Evolutionary conservation across 2,888 invertebrate genomes (phyloP).

Genomic region (Hydrotaea cyrtoneurina): DNA sequence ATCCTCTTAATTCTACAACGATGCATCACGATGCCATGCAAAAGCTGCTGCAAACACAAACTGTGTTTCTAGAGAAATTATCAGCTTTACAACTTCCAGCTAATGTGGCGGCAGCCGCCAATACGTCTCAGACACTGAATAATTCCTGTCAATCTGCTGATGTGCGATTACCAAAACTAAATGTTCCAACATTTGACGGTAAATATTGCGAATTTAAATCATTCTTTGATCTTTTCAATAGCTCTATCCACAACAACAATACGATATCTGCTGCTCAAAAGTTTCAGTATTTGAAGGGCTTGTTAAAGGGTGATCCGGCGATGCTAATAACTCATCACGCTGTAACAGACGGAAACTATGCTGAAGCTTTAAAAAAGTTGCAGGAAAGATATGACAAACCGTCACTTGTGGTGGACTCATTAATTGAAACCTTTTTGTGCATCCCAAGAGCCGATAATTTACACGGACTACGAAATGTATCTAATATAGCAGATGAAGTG

Average conservation of each 20-base stretch:
- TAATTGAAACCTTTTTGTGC: slow-evolving; percentile 49
- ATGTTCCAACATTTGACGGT: slow-evolving; percentile 50
- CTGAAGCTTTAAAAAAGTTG: slow-evolving; percentile 48
- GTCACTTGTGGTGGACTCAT: slow-evolving; percentile 50
- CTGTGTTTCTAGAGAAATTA: slow-evolving; percentile 31
- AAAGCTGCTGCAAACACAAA: slow-evolving; percentile 33
- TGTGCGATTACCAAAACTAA: slow-evolving; percentile 44
- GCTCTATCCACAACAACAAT: slow-evolving; percentile 43
- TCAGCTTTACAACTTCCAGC: slow-evolving; percentile 18
- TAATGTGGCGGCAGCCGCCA: not conserved
- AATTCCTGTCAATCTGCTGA: slow-evolving; percentile 32
- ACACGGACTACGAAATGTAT: slow-evolving; percentile 9
- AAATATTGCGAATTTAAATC: slow-evolving; percentile 10
- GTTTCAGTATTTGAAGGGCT: slow-evolving; percentile 55
- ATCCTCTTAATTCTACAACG: slow-evolving; percentile 38
- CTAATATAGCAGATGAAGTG: slow-evolving; percentile 51
- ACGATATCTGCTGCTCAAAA: slow-evolving; percentile 49
- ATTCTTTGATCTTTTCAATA: slow-evolving; percentile 41
- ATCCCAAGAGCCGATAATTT: slow-evolving; percentile 23
- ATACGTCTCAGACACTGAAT: slow-evolving; percentile 16
- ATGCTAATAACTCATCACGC: slow-evolving; percentile 48
- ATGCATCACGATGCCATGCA: slow-evolving; percentile 18
- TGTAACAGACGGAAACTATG: slow-evolving; percentile 49
- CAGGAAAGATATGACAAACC: slow-evolving; percentile 55
- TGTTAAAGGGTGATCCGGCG: slow-evolving; percentile 41